These are phyloP conservation scores for Pan troglodytes DNA, from an alignment of 2,113 vertebrate species.

Conservation along the genomic window DNA sequence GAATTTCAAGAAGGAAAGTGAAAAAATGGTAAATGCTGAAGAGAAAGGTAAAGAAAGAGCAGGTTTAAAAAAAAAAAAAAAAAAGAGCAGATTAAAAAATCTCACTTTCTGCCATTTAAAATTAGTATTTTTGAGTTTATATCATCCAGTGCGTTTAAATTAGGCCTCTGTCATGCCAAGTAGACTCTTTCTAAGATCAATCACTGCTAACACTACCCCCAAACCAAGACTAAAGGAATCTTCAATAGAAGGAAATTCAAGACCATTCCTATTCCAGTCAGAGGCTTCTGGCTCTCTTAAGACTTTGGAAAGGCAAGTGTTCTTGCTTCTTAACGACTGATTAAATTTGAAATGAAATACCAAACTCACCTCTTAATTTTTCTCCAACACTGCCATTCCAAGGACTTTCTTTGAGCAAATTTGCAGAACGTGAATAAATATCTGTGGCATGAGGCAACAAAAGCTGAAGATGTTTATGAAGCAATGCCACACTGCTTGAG, in stretches of 20 bases:
- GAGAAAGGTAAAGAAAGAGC: background rate
- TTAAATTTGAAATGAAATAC: slow-evolving; percentile 54
- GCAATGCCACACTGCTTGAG: slow-evolving; percentile 97
- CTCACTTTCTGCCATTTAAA: slow-evolving; percentile 44
- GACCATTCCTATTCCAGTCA: background rate
- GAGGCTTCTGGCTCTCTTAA: background rate
- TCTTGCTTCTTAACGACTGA: background rate
- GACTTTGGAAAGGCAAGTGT: background rate
- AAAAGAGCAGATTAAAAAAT: background rate
- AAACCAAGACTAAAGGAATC: slow-evolving; percentile 24
- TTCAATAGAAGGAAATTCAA: background rate
- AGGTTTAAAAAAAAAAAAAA: background rate
- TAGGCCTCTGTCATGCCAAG: background rate
- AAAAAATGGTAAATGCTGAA: slow-evolving; percentile 23
- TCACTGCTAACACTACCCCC: background rate
- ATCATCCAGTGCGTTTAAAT: slow-evolving; percentile 13
- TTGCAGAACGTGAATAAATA: slow-evolving; percentile 94
- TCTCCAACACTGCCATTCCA: slow-evolving; percentile 95
- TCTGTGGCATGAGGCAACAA: slow-evolving; percentile 97
- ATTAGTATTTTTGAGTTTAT: slow-evolving; percentile 27
- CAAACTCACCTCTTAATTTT: slow-evolving; percentile 92
- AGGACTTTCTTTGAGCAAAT: slow-evolving; percentile 94
- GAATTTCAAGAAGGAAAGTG: slow-evolving; percentile 36
- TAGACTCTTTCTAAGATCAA: background rate
- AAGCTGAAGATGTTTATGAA: slow-evolving; percentile 98